Evolutionary conservation across 2,888 invertebrate species (phyloP).

Genomic region (Caenorhabditis imperialis): DNA sequence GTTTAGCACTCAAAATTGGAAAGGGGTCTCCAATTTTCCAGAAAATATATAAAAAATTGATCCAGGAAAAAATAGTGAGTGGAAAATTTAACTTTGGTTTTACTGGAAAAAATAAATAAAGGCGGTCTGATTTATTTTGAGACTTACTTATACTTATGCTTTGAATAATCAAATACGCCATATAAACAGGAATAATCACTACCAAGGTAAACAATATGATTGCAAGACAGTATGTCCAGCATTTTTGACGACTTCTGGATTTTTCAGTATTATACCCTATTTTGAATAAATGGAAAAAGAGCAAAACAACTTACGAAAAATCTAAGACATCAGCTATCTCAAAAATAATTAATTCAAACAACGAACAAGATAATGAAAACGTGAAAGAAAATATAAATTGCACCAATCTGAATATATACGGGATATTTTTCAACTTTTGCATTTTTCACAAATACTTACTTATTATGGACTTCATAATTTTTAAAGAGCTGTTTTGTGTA

Average conservation of each 20-base stretch:
- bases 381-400: slow-evolving; percentile 96
- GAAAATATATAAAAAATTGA: slow-evolving; percentile 92
- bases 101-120: slow-evolving; percentile 46
- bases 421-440: slow-evolving; percentile 72
- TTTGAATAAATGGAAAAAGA: too few species aligned
- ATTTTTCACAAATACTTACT: not conserved
- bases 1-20: slow-evolving; percentile 94
- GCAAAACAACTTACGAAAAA: slow-evolving; percentile 83
- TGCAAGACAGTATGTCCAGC: slow-evolving; percentile 95
- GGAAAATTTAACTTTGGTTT: slow-evolving; percentile 85
- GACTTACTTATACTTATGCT: too few species aligned
- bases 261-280: not conserved
- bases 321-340: slow-evolving; percentile 95
- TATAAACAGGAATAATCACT: slow-evolving; percentile 95
- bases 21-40: slow-evolving; percentile 99
- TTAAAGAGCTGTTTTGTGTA: slow-evolving; percentile 88
- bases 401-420: slow-evolving; percentile 83
- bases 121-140: too few species aligned
- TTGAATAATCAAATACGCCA: slow-evolving; percentile 81
- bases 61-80: slow-evolving; percentile 89
- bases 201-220: slow-evolving; percentile 93
- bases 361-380: slow-evolving; percentile 95
- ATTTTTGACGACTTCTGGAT: slow-evolving; percentile 78
- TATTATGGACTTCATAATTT: slow-evolving; percentile 61
- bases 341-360: slow-evolving; percentile 99